Conservation (phyloP, 2,888 invertebrate species). For the Dusona sp. region DNA sequence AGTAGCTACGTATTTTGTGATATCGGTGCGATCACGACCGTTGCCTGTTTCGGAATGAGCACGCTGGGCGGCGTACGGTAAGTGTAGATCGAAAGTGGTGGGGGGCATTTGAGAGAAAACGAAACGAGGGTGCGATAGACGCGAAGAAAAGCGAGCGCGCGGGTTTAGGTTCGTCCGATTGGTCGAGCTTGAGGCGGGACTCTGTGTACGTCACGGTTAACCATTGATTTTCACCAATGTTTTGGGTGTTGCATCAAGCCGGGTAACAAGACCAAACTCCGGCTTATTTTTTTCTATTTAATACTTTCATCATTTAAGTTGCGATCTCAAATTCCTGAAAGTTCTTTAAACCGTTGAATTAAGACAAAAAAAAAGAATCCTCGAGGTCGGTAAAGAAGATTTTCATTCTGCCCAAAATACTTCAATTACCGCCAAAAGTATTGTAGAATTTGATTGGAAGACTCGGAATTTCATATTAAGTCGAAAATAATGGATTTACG, state of each 20-base stretch:
- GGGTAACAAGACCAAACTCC: constrained; percentile 6
- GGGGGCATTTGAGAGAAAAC: constrained; percentile 68
- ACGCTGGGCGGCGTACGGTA: constrained; percentile 78
- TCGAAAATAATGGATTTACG: neutral
- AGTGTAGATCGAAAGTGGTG: constrained; percentile 72
- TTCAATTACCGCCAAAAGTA: neutral
- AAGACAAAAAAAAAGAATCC: neutral
- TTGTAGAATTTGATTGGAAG: neutral
- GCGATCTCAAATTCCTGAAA: neutral
- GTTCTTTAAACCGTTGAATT: neutral
- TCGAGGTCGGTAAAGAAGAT: neutral
- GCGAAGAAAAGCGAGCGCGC: constrained; percentile 49
- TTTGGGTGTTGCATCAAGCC: constrained; percentile 43
- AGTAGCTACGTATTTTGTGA: constrained; percentile 65
- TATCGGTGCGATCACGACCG: constrained; percentile 76
- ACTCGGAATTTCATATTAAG: neutral
- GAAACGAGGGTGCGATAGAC: constrained; percentile 47
- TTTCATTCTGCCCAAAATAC: neutral
- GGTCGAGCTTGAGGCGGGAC: constrained; percentile 81
- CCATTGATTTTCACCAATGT: constrained; percentile 83
- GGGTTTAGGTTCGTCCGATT: constrained; percentile 71
- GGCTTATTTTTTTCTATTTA: neutral
- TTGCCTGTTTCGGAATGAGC: constrained; percentile 82
- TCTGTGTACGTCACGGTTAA: constrained; percentile 80
- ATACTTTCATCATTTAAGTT: neutral